phyloP scores from a whole-genome alignment of 1,140 invertebrate genomes.

The Zaprionus gabonicus region DNA sequence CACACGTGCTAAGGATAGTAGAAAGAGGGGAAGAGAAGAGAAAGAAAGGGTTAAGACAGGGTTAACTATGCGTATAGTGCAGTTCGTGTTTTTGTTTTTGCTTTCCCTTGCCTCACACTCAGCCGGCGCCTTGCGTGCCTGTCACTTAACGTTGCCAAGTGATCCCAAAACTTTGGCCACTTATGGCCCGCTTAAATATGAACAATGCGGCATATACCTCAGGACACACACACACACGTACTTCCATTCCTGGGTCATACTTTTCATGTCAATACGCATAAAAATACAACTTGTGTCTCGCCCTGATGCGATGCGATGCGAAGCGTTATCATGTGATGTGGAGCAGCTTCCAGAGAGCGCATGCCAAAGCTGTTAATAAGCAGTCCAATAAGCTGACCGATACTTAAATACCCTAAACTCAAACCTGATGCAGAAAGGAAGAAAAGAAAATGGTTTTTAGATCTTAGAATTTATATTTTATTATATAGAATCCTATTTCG shows the following conservation, averaged over 20 bases:
- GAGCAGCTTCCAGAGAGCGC: constrained; percentile 67
- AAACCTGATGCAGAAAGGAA: not conserved
- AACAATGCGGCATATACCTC: constrained; percentile 58
- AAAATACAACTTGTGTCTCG: constrained; percentile 54
- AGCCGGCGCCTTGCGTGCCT: constrained; percentile 77
- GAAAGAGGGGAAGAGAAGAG: constrained; percentile 53
- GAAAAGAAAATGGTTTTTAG: not conserved
- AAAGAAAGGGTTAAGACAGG: constrained; percentile 10
- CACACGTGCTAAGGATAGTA: not conserved
- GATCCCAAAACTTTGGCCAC: constrained; percentile 44
- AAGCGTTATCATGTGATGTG: constrained; percentile 38
- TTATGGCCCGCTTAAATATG: constrained; percentile 56
- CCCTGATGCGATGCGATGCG: not conserved
- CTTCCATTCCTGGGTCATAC: constrained; percentile 56
- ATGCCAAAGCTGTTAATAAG: constrained; percentile 37
- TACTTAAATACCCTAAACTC: constrained; percentile 18
- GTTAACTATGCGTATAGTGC: constrained; percentile 14
- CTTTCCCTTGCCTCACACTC: constrained; percentile 24
- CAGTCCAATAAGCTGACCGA: not conserved
- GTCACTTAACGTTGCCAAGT: constrained; percentile 60
- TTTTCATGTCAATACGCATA: constrained; percentile 79
- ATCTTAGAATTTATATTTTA: too few relatives aligned
- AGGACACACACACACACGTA: constrained; percentile 21
- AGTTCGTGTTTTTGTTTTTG: constrained; percentile 7
- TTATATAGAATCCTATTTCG: too few relatives aligned